Evolutionary conservation across 1,140 invertebrate genomes (phyloP).

Genomic region (Macrostomum lignano): DNA sequence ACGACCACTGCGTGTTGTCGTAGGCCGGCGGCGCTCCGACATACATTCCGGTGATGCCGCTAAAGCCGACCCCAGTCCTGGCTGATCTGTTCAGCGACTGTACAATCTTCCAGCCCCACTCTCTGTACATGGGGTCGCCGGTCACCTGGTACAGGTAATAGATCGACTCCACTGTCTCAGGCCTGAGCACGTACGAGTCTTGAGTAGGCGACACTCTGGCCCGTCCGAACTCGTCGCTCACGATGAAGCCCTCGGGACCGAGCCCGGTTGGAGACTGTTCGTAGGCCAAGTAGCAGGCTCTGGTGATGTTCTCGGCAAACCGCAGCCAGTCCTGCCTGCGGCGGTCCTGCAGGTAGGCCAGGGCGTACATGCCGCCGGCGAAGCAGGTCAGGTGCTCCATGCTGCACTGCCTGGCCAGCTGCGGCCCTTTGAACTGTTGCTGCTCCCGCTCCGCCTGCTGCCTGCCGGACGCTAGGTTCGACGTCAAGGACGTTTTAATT

Average conservation of each 20-base stretch:
- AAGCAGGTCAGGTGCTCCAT: slow-evolving; percentile 97
- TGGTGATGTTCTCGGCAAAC: slow-evolving; percentile 36
- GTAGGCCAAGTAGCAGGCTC: not conserved
- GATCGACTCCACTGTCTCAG: slow-evolving; percentile 86
- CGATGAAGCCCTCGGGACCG: slow-evolving; percentile 55
- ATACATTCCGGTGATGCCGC: too few relatives aligned
- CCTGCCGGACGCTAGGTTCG: too few relatives aligned
- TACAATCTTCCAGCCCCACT: slow-evolving; percentile 94
- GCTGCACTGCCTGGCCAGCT: slow-evolving; percentile 53
- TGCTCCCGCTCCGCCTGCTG: too few relatives aligned
- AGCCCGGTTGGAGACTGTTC: slow-evolving; percentile 39
- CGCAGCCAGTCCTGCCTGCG: slow-evolving; percentile 47
- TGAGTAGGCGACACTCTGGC: slow-evolving; percentile 58
- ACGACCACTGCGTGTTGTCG: slow-evolving; percentile 91
- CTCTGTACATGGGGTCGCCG: slow-evolving; percentile 72
- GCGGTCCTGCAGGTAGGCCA: slow-evolving; percentile 57
- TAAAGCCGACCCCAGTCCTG: too few relatives aligned
- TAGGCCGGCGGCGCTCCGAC: slow-evolving; percentile 38
- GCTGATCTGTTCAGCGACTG: too few relatives aligned
- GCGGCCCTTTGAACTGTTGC: too few relatives aligned
- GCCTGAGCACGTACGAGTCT: slow-evolving; percentile 50
- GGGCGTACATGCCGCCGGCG: slow-evolving; percentile 65
- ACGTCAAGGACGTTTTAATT: too few relatives aligned
- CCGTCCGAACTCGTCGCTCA: slow-evolving; percentile 48
- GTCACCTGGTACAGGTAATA: slow-evolving; percentile 84